These are phyloP conservation scores for Trichosurus vulpecula DNA, from an alignment of 2,797 vertebrate genomes.

Conservation along the genomic window DNA sequence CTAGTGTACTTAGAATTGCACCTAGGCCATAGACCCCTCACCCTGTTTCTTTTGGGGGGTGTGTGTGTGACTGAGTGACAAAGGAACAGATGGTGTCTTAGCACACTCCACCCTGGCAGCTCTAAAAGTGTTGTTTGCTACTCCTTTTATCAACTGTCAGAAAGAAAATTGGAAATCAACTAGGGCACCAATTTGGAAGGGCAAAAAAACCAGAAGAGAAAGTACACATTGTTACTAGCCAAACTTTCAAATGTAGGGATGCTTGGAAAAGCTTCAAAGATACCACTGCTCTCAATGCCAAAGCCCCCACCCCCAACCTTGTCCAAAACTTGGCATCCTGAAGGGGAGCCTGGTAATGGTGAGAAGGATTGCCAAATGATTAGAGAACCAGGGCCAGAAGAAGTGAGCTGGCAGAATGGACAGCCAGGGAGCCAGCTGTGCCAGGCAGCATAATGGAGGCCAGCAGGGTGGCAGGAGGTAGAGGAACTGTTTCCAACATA, in stretches of 20 bases:
- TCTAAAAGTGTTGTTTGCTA: not conserved
- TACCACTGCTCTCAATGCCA: not conserved
- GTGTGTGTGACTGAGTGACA: not conserved
- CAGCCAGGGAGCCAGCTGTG: conserved; percentile 42
- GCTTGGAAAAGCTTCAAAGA: conserved; percentile 68
- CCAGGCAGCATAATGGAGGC: conserved; percentile 55
- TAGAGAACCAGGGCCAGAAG: conserved; percentile 26
- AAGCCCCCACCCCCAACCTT: conserved; percentile 39
- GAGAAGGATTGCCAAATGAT: conserved; percentile 53
- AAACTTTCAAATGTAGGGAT: conserved; percentile 37
- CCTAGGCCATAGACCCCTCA: not conserved
- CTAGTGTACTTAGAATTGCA: conserved; percentile 41
- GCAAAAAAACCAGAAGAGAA: not conserved
- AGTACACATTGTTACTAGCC: conserved; percentile 10
- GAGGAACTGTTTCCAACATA: conserved; percentile 11
- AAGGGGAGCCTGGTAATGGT: conserved; percentile 51
- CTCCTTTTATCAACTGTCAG: conserved; percentile 41
- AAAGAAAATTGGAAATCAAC: conserved; percentile 53
- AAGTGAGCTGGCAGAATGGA: conserved; percentile 61
- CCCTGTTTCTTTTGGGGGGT: conserved; percentile 30
- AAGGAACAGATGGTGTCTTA: conserved; percentile 12
- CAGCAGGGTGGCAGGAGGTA: conserved; percentile 39
- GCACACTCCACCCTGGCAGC: not conserved
- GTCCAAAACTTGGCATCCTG: conserved; percentile 49
- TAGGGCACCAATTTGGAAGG: not conserved